Percentiles rank a stretch among this genome's conserved stretches.
Conservation (phyloP, 2,797 vertebrate genomes). For the Orestias chungarensis region DNA sequence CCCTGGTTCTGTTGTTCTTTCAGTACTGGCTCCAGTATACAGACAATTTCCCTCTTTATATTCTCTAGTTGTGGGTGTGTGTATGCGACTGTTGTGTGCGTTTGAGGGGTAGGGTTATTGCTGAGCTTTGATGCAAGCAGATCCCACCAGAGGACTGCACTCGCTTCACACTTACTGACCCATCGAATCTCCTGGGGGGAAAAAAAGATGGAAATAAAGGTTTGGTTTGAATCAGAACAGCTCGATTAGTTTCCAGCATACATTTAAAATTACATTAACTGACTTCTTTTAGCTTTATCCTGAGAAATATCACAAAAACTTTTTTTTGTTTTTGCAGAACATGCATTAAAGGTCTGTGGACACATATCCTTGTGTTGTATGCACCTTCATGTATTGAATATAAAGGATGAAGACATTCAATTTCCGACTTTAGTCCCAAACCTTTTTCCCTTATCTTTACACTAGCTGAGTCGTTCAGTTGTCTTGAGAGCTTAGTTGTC, state of each 20-base stretch:
- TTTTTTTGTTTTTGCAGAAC: too few relatives aligned
- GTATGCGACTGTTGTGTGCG: slow-evolving; percentile 21
- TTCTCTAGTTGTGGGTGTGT: slow-evolving; percentile 67
- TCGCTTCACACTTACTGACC: slow-evolving; percentile 37
- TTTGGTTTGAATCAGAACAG: background rate
- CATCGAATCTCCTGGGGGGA: slow-evolving; percentile 14
- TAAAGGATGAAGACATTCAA: background rate
- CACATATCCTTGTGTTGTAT: too few relatives aligned
- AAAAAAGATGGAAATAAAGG: slow-evolving; percentile 1
- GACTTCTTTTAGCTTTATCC: background rate
- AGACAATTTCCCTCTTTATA: slow-evolving; percentile 68
- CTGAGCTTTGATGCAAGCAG: slow-evolving; percentile 65
- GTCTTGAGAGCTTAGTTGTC: too few relatives aligned
- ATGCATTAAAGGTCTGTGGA: too few relatives aligned
- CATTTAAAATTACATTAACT: background rate
- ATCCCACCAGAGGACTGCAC: slow-evolving; percentile 63
- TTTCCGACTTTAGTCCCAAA: too few relatives aligned
- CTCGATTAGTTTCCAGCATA: background rate
- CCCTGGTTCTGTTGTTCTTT: slow-evolving; percentile 77
- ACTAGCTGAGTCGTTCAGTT: too few relatives aligned
- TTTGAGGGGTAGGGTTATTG: slow-evolving; percentile 58
- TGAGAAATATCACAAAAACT: too few relatives aligned
- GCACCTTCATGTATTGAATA: background rate
- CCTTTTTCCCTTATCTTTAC: background rate
- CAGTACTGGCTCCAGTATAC: slow-evolving; percentile 68